These are phyloP conservation scores for Nothoprocta pentlandii DNA, from an alignment of 2,113 vertebrate genomes.

Conservation along the genomic window DNA sequence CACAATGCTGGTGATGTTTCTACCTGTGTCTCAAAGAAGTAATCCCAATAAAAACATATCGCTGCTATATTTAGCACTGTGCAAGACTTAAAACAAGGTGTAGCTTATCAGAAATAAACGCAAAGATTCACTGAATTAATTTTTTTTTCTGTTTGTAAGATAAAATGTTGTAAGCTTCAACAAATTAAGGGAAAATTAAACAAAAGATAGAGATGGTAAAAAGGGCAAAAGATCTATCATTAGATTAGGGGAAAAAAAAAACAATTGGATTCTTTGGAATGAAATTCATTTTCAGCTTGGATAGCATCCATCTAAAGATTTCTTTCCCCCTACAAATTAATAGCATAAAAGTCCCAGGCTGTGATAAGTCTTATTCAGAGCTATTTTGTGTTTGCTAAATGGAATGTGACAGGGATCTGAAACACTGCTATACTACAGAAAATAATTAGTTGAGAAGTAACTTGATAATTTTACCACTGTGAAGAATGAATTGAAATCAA, in stretches of 20 bases:
- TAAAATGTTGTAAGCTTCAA: constrained; percentile 29
- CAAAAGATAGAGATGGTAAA: constrained; percentile 19
- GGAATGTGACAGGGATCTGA: constrained; percentile 82
- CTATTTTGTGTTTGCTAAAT: constrained; percentile 84
- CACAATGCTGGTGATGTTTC: not conserved
- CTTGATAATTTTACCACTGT: constrained; percentile 81
- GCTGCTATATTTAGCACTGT: not conserved
- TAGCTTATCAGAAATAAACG: not conserved
- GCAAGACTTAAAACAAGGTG: constrained; percentile 12
- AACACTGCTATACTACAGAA: constrained; percentile 76
- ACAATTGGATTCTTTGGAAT: constrained; percentile 56
- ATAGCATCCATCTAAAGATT: constrained; percentile 84
- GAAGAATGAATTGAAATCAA: constrained; percentile 79
- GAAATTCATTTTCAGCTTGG: constrained; percentile 84
- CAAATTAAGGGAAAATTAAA: constrained; percentile 59
- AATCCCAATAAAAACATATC: not conserved
- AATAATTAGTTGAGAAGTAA: constrained; percentile 87
- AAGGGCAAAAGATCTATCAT: constrained; percentile 54
- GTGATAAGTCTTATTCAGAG: constrained; percentile 80
- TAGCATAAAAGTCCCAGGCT: constrained; percentile 80
- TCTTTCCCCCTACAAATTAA: constrained; percentile 80
- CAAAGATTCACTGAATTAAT: too few relatives aligned
- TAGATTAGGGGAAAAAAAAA: constrained; percentile 17
- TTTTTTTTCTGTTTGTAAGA: not conserved
- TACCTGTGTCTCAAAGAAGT: not conserved